Conservation (phyloP, 2,797 vertebrate genomes). For the Ataeniobius toweri region DNA sequence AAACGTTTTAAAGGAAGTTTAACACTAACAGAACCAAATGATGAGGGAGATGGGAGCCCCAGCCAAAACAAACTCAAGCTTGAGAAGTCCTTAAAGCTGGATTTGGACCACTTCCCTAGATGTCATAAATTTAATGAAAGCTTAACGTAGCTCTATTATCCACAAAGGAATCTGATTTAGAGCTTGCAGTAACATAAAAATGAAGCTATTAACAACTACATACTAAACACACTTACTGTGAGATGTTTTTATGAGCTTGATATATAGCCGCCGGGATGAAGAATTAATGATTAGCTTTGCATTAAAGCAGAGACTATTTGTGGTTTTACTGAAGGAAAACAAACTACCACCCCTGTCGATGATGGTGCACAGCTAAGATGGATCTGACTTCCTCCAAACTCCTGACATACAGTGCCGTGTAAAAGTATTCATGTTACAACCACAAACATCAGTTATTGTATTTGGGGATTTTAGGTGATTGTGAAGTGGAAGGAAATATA, state of each 20-base stretch:
- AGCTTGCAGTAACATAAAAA: background rate
- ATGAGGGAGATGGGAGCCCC: background rate
- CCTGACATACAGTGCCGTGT: background rate
- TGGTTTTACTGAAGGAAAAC: background rate
- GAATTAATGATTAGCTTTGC: conserved; percentile 2
- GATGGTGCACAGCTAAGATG: background rate
- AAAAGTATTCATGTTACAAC: background rate
- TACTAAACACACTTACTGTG: background rate
- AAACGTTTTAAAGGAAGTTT: background rate
- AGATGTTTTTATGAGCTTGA: background rate
- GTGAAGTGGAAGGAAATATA: background rate
- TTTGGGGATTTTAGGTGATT: background rate
- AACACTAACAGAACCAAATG: too few relatives aligned
- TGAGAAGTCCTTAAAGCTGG: background rate
- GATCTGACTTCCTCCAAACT: background rate
- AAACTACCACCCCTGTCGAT: background rate
- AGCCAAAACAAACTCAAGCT: background rate
- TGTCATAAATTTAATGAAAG: conserved; percentile 1
- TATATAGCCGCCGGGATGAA: background rate
- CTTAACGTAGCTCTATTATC: background rate
- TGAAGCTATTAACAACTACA: background rate
- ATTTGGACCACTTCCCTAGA: background rate
- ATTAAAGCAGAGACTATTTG: background rate
- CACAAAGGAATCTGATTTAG: background rate
- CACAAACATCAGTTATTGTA: background rate